Percentiles rank a stretch among this genome's conserved stretches.
Conservation (phyloP, 2,888 invertebrate genomes). For the Ophion ellenae region DNA sequence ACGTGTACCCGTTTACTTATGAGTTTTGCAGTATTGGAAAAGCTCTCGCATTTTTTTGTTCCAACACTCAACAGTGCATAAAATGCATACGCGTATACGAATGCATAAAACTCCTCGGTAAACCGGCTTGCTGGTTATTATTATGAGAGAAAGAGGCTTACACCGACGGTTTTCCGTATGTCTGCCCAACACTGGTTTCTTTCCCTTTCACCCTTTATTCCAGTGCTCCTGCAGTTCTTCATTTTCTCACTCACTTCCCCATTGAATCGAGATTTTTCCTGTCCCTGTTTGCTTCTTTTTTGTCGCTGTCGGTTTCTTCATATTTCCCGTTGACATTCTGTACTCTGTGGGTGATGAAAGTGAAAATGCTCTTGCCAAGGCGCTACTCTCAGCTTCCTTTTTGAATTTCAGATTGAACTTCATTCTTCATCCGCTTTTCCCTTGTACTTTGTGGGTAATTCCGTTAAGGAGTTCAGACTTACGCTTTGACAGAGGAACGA, state of each 20-base stretch:
- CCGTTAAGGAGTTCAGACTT: neutral
- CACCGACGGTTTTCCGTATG: constrained; percentile 6
- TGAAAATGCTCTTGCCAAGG: neutral
- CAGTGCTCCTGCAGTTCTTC: neutral
- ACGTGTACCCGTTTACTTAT: neutral
- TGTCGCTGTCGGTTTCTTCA: neutral
- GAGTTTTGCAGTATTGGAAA: constrained; percentile 17
- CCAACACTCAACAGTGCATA: constrained; percentile 25
- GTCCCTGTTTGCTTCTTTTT: neutral
- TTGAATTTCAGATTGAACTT: neutral
- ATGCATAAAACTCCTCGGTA: constrained; percentile 21
- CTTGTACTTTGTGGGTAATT: neutral
- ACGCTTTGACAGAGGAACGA: too few relatives aligned
- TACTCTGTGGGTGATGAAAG: neutral
- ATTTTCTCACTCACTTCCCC: constrained; percentile 13
- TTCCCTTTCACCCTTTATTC: constrained; percentile 7
- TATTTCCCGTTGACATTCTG: neutral
- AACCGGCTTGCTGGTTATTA: constrained; percentile 44
- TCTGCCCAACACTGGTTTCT: constrained; percentile 31
- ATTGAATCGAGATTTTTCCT: constrained; percentile 25
- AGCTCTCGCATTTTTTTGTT: constrained; percentile 8
- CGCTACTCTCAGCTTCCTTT: neutral
- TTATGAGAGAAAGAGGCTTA: constrained; percentile 40
- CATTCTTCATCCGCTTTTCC: neutral
- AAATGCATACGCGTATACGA: neutral